phyloP scores from a whole-genome alignment of 2,797 vertebrate genomes.

The Anabacerthia variegaticeps region DNA sequence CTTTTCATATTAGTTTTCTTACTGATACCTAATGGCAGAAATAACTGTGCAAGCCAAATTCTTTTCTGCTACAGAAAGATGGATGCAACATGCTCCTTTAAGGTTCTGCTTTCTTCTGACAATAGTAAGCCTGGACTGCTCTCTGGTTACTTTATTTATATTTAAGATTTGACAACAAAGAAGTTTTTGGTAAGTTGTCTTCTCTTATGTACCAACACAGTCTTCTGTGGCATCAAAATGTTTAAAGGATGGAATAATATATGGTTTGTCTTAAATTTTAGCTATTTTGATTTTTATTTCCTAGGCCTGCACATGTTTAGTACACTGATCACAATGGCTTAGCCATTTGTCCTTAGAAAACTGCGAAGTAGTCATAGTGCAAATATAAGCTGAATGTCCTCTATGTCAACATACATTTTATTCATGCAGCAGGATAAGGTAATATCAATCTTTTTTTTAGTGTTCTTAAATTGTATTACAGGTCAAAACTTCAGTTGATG shows the following conservation, averaged over 20 bases:
- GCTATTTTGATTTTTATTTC: background rate
- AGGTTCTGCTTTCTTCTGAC: background rate
- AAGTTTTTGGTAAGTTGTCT: background rate
- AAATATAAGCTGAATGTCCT: background rate
- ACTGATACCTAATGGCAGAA: background rate
- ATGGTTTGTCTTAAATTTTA: background rate
- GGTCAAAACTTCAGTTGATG: background rate
- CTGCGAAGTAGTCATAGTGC: background rate
- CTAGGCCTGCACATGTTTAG: background rate
- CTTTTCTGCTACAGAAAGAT: background rate
- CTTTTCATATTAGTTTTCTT: background rate
- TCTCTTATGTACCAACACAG: background rate
- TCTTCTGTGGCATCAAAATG: background rate
- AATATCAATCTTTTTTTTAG: background rate
- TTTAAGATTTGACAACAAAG: background rate
- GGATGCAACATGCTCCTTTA: background rate
- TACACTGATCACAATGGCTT: background rate
- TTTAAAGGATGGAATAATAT: background rate
- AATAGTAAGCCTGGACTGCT: background rate
- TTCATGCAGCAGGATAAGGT: background rate
- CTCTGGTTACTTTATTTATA: background rate
- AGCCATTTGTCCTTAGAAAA: background rate
- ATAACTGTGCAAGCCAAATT: background rate
- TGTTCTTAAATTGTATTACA: background rate
- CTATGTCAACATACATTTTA: background rate